These are phyloP conservation scores for Sitobion miscanthi DNA, from an alignment of 1,140 invertebrate genomes.

Conservation along the genomic window DNA sequence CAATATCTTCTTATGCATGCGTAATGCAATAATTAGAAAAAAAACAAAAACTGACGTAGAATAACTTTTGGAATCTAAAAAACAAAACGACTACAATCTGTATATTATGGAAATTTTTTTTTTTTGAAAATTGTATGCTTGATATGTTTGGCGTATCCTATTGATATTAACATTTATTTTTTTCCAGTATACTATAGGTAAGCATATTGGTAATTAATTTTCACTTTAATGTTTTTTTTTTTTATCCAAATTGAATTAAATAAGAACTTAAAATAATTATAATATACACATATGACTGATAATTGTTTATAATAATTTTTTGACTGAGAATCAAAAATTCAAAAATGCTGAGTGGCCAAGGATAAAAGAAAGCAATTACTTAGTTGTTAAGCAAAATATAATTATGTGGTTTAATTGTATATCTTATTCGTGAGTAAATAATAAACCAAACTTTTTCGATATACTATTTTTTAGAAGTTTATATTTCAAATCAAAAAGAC, in stretches of 20 bases:
- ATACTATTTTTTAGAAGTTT: background rate
- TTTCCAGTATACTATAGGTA: background rate
- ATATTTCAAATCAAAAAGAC: background rate
- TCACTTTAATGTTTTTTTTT: background rate
- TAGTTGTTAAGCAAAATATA: background rate
- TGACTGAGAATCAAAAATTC: background rate
- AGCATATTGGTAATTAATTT: background rate
- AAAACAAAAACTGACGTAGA: background rate
- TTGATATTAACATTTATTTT: background rate
- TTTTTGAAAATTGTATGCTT: background rate
- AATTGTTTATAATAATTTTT: background rate
- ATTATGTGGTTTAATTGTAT: background rate
- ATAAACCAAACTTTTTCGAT: background rate
- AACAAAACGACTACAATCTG: background rate
- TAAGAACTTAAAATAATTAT: background rate
- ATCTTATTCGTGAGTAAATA: background rate
- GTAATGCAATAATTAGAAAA: too few species aligned
- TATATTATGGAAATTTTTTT: background rate
- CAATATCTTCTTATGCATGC: background rate
- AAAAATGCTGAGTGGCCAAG: background rate
- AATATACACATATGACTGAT: background rate
- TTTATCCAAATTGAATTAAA: too few species aligned
- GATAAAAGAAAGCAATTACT: background rate
- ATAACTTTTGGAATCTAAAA: background rate
- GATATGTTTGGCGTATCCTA: background rate